These are phyloP conservation scores for Drosophila albomicans DNA, from an alignment of 1,140 invertebrate species.

Conservation along the genomic window DNA sequence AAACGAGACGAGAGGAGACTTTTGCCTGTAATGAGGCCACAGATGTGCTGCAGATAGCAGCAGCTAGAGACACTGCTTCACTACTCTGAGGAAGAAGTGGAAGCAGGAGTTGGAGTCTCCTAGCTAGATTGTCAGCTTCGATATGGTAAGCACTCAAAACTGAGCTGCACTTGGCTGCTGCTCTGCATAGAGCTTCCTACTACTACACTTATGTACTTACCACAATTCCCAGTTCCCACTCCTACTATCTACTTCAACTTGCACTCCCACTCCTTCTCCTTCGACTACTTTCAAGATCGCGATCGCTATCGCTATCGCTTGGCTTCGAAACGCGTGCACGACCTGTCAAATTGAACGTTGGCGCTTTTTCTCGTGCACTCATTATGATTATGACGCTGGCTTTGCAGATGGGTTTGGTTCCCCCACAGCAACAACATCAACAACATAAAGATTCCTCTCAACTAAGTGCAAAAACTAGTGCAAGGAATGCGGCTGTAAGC, in stretches of 20 bases:
- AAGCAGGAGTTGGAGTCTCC: background rate
- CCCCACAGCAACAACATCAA: background rate
- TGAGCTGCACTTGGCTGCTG: constrained; percentile 54
- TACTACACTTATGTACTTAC: background rate
- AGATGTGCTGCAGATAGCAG: constrained; percentile 67
- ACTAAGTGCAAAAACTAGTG: constrained; percentile 59
- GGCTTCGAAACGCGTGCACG: constrained; percentile 72
- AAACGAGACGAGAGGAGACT: constrained; percentile 10
- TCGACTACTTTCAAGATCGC: constrained; percentile 35
- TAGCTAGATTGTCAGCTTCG: constrained; percentile 59
- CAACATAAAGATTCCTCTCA: no score
- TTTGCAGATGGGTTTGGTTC: constrained; percentile 1
- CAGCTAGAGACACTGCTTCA: background rate
- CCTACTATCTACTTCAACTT: constrained; percentile 11
- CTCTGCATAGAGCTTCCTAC: constrained; percentile 71
- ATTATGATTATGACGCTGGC: constrained; percentile 77
- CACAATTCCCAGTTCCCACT: constrained; percentile 11
- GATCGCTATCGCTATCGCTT: constrained; percentile 39
- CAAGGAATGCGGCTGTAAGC: constrained; percentile 41
- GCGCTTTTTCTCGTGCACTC: constrained; percentile 70
- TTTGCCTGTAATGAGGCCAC: constrained; percentile 71
- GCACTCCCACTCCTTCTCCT: constrained; percentile 1
- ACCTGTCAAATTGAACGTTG: constrained; percentile 73
- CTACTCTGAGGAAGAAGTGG: background rate
- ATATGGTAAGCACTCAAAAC: constrained; percentile 82